Base-by-base conservation (phyloP, 2,888 invertebrate species). In the Pemphredon lugubris region DNA sequence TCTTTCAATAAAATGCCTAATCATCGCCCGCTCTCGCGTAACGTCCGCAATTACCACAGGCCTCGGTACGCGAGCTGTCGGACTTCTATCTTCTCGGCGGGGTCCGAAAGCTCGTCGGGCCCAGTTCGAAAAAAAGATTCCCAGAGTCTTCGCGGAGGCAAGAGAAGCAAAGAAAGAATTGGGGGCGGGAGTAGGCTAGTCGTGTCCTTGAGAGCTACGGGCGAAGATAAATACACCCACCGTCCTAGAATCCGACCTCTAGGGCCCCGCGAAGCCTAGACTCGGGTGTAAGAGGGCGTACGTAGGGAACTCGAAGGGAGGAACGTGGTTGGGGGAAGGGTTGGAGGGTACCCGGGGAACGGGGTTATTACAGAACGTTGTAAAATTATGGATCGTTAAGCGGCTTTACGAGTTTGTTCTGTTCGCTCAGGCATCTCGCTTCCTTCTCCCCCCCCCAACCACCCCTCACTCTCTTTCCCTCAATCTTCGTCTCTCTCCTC, bases 301-400 rank as follows among this genome's bases (percentile, higher is more conserved):
- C 61, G 73, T 54, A 60, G 75, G 61, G 64, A 64, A 75, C 51
- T 57, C 11, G 51, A 68, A 40, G 32, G 44, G 57, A 55, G 48
- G 66, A 72, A 57, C 47, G 34, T n/a, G 54, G 16, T 20, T 42
- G 39, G 37, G 73, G 60, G 50, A 51, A 55, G 59, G 59, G n/a
- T 34, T 26, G 47, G 66, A 21, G 45, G 45, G 47, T 45, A 32
- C 14, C 53, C 60, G 71, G 71, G 78, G 75, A 76, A 73, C 78
- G 77, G 73, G 82, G 84, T 85, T 85, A 87, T 88, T 86, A 87
- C 79, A 83, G 86, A 84, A 84, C 82, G 82, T 83, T 86, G 84
- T 83, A 87, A 88, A 87, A 88, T 87, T 86, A 86, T 86, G 84
- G 85, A 84, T 87, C 86, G 87, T 88, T 88, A 87, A 86, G 83